A percentile compares a stretch with the other conserved stretches of the same genome.
phyloP scores from a whole-genome alignment of 1,140 invertebrate species.

The Hydropsyche tenuis region DNA sequence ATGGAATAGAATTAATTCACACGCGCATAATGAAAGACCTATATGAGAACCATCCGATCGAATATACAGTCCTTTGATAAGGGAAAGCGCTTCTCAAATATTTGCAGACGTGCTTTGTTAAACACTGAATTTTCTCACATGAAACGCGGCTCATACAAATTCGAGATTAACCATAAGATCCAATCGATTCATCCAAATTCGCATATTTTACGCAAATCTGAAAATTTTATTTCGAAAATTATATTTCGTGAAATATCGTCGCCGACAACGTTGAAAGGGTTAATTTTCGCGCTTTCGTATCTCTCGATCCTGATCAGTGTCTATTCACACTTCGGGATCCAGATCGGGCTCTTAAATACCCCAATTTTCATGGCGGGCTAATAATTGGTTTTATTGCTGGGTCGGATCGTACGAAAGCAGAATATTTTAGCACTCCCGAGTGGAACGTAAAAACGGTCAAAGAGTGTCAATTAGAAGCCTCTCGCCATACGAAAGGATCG shows the following conservation, averaged over 20 bases:
- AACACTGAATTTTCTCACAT: too few species aligned
- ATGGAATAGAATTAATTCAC: not conserved
- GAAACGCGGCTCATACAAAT: too few species aligned
- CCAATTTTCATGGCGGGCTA: not conserved
- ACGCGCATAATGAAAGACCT: not conserved
- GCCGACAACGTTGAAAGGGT: not conserved
- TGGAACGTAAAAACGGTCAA: not conserved
- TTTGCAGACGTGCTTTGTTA: not conserved
- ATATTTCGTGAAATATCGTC: too few species aligned
- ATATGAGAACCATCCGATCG: not conserved
- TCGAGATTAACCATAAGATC: too few species aligned
- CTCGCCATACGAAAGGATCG: not conserved
- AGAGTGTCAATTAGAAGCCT: constrained; percentile 17
- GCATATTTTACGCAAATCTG: too few species aligned
- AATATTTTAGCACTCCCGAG: constrained; percentile 41
- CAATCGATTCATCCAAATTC: too few species aligned
- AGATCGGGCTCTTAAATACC: constrained; percentile 11
- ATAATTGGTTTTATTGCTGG: constrained; percentile 48
- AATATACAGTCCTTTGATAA: not conserved
- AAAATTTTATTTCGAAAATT: too few species aligned
- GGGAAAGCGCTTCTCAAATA: constrained; percentile 1
- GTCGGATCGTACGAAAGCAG: constrained; percentile 39
- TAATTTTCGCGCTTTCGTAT: constrained; percentile 20
- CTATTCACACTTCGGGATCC: not conserved
- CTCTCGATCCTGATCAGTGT: constrained; percentile 5